Base-by-base conservation (phyloP, 2,888 invertebrate genomes). In the Spodoptera picta region DNA sequence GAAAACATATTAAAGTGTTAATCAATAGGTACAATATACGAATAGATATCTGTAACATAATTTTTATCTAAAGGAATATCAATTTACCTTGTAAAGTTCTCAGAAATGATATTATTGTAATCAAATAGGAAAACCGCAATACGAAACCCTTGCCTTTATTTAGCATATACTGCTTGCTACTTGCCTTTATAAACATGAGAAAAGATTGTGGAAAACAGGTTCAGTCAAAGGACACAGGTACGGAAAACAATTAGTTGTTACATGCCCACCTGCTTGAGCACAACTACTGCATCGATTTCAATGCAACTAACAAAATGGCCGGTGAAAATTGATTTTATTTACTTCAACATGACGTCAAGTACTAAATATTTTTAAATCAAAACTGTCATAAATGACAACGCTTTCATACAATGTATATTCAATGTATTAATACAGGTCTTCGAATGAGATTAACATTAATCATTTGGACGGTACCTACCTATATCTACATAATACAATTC, bases 101-200 rank as follows among this genome's bases (percentile, higher is more conserved):
- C 7, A 49, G 66, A 68, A 72, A 57, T 27, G 36, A 54, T 50
- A 6, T 3, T 14, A 44, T 45, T 36, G 27, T 41, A 14, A 36
- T 53, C 10, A 67, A 47, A 36, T 36, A 54, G 73, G 43, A 72
- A 58, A 68, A 68, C 66, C 66, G 9, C 68, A 57, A 10, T 7
- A 10, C 36, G 12, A 14, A 43, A 68, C 12, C 24, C n/a, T 11
- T 59, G 31, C 11, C 4, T 31, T 2, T n/a, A 36, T 4, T 24
- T 58, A 27, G 56, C 23, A 60, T 1, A 9, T 23, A 43, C 46
- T 4, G 9, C 9, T 36, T 51, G 43, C 7, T 19, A 19, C 1
- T 19, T 19, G 2, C 19, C 19, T 2, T 2, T 19, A 19, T 19
- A 19, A 1, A 19, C 19, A 19, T 19, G 19, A 19, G 19, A 19